These are phyloP conservation scores for Xiphophorus hellerii DNA, from an alignment of 2,113 vertebrate species.

Conservation along the genomic window DNA sequence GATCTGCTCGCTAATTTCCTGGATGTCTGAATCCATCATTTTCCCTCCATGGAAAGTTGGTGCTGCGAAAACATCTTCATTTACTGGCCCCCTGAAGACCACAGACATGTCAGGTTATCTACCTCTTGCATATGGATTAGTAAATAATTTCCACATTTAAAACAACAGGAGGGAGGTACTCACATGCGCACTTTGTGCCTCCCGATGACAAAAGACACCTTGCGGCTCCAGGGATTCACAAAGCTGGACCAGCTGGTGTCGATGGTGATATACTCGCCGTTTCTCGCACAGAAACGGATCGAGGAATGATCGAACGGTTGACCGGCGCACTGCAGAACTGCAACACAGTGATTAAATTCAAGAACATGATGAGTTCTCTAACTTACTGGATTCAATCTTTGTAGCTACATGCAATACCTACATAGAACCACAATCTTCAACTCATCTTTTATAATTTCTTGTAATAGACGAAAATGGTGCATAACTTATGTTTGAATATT, in stretches of 20 bases:
- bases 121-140: background rate
- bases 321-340: conserved; percentile 90
- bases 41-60: conserved; percentile 79
- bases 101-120: conserved; percentile 11
- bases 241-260: conserved; percentile 99
- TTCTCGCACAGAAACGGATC: conserved; percentile 89
- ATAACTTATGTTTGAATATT: no score
- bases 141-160: background rate
- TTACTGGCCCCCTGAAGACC: conserved; percentile 89
- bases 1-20: conserved; percentile 94
- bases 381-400: no score
- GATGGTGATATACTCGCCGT: conserved; percentile 93
- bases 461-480: no score
- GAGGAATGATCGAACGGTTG: conserved; percentile 96
- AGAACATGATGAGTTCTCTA: no score
- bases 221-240: conserved; percentile 96
- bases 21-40: conserved; percentile 84
- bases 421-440: no score
- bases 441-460: no score
- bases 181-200: conserved; percentile 96
- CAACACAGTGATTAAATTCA: background rate
- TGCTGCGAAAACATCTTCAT: conserved; percentile 93
- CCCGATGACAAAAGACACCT: conserved; percentile 96
- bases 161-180: conserved; percentile 64
- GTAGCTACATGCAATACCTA: no score